Percentiles rank a stretch among this genome's conserved stretches.
Evolutionary conservation across 2,888 invertebrate genomes (phyloP).

Genomic region (Nomada flava): DNA sequence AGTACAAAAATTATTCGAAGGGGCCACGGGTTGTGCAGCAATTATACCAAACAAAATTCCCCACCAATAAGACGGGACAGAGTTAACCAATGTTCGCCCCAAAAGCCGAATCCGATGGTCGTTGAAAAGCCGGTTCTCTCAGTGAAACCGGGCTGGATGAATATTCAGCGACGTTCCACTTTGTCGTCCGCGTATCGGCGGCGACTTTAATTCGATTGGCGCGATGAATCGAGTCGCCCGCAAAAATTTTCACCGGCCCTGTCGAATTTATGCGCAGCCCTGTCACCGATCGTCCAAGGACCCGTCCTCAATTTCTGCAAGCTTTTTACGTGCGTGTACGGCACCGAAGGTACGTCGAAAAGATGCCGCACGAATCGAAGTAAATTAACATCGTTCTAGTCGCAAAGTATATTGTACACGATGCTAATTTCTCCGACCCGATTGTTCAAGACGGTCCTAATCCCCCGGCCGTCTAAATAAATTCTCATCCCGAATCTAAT

Average conservation of each 20-base stretch:
- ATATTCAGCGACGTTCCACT: constrained; percentile 22
- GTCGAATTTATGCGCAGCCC: background rate
- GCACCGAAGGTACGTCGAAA: background rate
- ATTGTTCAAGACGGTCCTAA: too few relatives aligned
- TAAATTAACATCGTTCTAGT: background rate
- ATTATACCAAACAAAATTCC: too few relatives aligned
- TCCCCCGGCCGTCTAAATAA: too few relatives aligned
- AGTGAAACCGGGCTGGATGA: constrained; percentile 20
- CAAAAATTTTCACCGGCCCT: background rate
- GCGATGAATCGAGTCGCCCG: background rate
- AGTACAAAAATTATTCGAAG: too few relatives aligned
- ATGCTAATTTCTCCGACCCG: too few relatives aligned
- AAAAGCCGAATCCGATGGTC: background rate
- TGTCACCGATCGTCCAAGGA: constrained; percentile 2
- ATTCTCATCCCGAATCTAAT: too few relatives aligned
- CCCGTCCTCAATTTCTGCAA: background rate
- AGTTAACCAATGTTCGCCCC: too few relatives aligned
- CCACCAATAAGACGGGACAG: too few relatives aligned
- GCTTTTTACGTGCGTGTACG: background rate
- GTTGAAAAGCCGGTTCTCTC: constrained; percentile 3
- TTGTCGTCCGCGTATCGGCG: constrained; percentile 12
- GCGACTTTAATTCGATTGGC: background rate
- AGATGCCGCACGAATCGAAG: background rate
- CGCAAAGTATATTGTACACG: background rate
- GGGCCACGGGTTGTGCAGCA: too few relatives aligned